Percentiles rank a stretch among this genome's conserved stretches.
Conservation (phyloP, 2,113 vertebrate species). For the Gila orcuttii region DNA sequence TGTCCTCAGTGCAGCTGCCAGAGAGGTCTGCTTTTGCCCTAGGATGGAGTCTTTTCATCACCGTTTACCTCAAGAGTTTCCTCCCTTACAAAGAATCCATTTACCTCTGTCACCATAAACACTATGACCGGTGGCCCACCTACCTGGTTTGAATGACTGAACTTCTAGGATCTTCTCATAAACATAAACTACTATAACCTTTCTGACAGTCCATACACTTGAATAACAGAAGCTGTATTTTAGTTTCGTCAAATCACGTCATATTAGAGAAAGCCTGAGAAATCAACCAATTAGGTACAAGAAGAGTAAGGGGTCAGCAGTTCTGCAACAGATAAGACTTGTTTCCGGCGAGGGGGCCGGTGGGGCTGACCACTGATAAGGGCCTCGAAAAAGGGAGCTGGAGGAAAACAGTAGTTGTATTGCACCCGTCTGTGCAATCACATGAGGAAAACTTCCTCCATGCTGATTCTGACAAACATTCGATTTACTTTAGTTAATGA, state of each 20-base stretch:
- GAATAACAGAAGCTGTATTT: neutral
- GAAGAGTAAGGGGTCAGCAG: slow-evolving; percentile 48
- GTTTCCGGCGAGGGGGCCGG: slow-evolving; percentile 55
- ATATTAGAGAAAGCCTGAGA: neutral
- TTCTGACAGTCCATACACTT: neutral
- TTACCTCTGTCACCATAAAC: slow-evolving; percentile 56
- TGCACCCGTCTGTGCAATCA: slow-evolving; percentile 10
- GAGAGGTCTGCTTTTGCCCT: slow-evolving; percentile 55
- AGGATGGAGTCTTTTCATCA: slow-evolving; percentile 68
- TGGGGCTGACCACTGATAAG: slow-evolving; percentile 72
- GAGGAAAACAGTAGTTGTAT: slow-evolving; percentile 23
- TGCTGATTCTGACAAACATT: slow-evolving; percentile 26
- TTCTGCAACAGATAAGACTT: slow-evolving; percentile 69
- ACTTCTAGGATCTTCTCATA: slow-evolving; percentile 19
- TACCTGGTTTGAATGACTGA: slow-evolving; percentile 49
- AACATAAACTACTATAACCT: slow-evolving; percentile 45
- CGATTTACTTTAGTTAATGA: slow-evolving; percentile 44
- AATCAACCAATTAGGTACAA: slow-evolving; percentile 55
- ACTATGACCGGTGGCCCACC: slow-evolving; percentile 49
- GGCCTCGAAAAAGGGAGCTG: slow-evolving; percentile 32
- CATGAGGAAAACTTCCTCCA: neutral
- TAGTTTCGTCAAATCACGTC: neutral
- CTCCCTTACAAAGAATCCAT: slow-evolving; percentile 19
- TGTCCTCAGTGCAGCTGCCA: slow-evolving; percentile 63
- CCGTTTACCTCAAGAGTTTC: slow-evolving; percentile 21